Percentiles rank a stretch among this genome's conserved stretches.
These are phyloP conservation scores for Kradibia gibbosae DNA, from an alignment of 1,140 invertebrate genomes.

Conservation along the genomic window DNA sequence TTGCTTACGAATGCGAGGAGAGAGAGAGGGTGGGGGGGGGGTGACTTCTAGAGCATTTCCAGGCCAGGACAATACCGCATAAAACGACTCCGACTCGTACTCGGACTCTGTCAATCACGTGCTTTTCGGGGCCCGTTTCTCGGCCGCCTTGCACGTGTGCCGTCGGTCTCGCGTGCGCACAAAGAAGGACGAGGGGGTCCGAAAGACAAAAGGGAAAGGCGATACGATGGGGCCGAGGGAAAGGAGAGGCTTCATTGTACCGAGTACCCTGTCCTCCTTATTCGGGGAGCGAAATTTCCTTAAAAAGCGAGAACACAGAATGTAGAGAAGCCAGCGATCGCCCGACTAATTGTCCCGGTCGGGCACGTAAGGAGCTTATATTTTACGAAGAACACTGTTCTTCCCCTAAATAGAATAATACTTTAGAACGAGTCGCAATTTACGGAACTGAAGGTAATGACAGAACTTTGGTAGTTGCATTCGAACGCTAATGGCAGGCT, in stretches of 20 bases:
- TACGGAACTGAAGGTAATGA: not conserved
- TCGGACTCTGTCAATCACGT: conserved; percentile 39
- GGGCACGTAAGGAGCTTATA: not conserved
- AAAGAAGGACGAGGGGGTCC: not conserved
- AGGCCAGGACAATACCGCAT: not conserved
- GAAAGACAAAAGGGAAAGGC: conserved; percentile 34
- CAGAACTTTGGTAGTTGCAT: not conserved
- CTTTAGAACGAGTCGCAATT: not conserved
- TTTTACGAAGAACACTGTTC: conserved; percentile 3
- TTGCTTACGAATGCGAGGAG: not conserved
- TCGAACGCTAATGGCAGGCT: too few relatives aligned
- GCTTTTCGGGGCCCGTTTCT: conserved; percentile 12
- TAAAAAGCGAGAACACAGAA: not conserved
- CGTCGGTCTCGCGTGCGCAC: not conserved
- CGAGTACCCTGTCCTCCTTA: not conserved
- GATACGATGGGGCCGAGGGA: not conserved
- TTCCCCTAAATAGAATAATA: conserved; percentile 8
- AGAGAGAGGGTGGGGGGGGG: conserved; percentile 7
- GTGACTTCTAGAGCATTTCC: too few relatives aligned
- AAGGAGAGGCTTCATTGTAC: not conserved
- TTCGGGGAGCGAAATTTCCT: not conserved
- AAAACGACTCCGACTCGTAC: conserved; percentile 14
- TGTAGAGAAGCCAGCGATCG: conserved; percentile 6
- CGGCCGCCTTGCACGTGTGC: conserved; percentile 4
- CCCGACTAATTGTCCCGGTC: not conserved